phyloP scores from a whole-genome alignment of 2,888 invertebrate species.

The Ophioninae sp. region DNA sequence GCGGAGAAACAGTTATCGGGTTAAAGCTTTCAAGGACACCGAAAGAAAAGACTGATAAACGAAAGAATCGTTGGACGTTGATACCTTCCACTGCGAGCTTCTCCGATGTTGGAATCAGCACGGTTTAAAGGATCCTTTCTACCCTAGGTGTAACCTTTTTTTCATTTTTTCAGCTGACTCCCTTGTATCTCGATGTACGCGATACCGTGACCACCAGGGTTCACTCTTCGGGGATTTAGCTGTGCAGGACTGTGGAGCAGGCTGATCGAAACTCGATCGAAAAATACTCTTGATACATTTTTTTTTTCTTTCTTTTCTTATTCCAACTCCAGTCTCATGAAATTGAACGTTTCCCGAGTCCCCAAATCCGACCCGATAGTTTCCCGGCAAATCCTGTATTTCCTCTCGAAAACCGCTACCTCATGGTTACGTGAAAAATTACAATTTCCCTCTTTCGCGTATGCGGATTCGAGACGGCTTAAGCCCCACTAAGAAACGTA shows the following conservation, averaged over 20 bases:
- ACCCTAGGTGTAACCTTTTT: slow-evolving; percentile 1
- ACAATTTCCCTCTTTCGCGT: slow-evolving; percentile 21
- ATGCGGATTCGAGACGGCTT: slow-evolving; percentile 21
- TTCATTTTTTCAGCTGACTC: slow-evolving; percentile 31
- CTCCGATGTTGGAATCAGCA: slow-evolving; percentile 4
- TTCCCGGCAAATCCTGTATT: slow-evolving; percentile 48
- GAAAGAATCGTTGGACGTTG: no score
- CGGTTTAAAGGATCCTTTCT: slow-evolving; percentile 17
- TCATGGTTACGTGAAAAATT: slow-evolving; percentile 33
- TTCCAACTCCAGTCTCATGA: slow-evolving; percentile 20
- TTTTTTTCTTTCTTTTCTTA: slow-evolving; percentile 7
- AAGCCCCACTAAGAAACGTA: slow-evolving; percentile 4
- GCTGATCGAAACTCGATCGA: slow-evolving; percentile 36
- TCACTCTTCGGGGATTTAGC: slow-evolving; percentile 33
- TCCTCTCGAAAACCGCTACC: slow-evolving; percentile 1
- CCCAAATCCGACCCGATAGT: slow-evolving; percentile 22
- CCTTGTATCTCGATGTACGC: slow-evolving; percentile 4
- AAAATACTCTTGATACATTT: slow-evolving; percentile 29
- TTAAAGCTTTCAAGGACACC: no score
- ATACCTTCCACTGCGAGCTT: background rate
- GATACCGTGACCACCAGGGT: slow-evolving; percentile 35
- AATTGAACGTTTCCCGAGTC: slow-evolving; percentile 34
- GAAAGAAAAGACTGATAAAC: no score
- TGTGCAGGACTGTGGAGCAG: slow-evolving; percentile 3
- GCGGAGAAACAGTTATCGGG: no score